These are phyloP conservation scores for Drosophila santomea DNA, from an alignment of 1,140 invertebrate species.

Conservation along the genomic window DNA sequence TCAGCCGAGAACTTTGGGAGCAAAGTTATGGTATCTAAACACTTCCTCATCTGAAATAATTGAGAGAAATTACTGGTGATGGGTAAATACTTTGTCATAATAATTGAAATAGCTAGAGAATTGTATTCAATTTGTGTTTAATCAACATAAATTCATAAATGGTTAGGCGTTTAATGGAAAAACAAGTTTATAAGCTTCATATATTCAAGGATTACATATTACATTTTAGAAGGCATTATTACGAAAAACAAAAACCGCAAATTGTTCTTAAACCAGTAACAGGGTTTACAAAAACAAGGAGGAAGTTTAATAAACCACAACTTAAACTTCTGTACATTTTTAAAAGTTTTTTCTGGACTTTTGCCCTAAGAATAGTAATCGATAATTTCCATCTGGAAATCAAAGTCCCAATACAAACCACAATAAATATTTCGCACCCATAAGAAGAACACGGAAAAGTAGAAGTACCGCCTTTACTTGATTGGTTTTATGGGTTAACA, in stretches of 20 bases:
- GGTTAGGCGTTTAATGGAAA: not conserved
- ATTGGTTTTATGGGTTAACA: not conserved
- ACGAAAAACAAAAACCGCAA: too few species aligned
- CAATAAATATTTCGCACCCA: not conserved
- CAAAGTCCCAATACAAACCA: not conserved
- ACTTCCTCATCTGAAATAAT: constrained; percentile 32
- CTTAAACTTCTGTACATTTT: not conserved
- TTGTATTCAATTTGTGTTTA: not conserved
- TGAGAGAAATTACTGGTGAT: constrained; percentile 28
- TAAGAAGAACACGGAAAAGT: not conserved
- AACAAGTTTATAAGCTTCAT: not conserved
- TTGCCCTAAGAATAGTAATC: not conserved
- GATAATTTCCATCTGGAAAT: not conserved
- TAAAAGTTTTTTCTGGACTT: not conserved
- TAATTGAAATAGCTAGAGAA: constrained; percentile 6
- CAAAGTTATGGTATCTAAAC: constrained; percentile 15
- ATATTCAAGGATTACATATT: not conserved
- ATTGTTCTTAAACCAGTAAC: not conserved
- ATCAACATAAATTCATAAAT: not conserved
- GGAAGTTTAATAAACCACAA: not conserved
- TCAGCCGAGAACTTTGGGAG: constrained; percentile 31
- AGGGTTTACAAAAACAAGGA: not conserved
- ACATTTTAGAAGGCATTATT: too few species aligned
- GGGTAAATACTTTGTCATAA: constrained; percentile 33
- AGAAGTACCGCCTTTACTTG: not conserved